These are phyloP conservation scores for Daktulosphaira vitifoliae DNA, from an alignment of 1,140 invertebrate species.

Conservation along the genomic window DNA sequence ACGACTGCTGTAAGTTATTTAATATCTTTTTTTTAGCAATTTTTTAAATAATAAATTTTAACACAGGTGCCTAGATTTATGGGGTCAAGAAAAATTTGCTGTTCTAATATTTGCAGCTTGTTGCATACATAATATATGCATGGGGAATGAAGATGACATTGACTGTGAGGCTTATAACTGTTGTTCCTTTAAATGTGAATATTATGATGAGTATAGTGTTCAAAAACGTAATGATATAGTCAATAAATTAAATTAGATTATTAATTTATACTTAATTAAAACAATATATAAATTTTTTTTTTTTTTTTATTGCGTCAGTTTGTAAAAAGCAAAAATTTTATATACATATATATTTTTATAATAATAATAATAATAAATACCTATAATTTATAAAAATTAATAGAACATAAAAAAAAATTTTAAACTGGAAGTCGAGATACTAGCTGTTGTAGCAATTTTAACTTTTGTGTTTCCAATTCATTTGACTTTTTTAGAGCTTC, in stretches of 20 bases:
- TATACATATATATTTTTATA: no score
- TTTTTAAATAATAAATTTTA: no score
- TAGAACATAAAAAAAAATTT: no score
- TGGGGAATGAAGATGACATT: slow-evolving; percentile 11
- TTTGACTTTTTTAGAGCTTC: slow-evolving; percentile 17
- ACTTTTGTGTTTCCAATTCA: neutral
- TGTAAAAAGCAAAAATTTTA: no score
- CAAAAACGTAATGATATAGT: neutral
- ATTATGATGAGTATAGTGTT: slow-evolving; percentile 16
- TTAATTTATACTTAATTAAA: no score
- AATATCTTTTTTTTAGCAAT: no score
- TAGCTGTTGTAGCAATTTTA: slow-evolving; percentile 4
- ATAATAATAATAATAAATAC: no score
- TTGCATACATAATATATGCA: slow-evolving; percentile 15
- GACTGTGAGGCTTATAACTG: neutral
- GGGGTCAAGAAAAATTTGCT: slow-evolving; percentile 24
- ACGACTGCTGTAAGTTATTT: slow-evolving; percentile 13
- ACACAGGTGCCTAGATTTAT: slow-evolving; percentile 25
- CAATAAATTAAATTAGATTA: neutral
- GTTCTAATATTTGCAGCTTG: slow-evolving; percentile 21
- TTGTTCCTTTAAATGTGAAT: slow-evolving; percentile 13
- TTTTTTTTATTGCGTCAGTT: no score
- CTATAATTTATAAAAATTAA: no score
- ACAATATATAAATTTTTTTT: no score
- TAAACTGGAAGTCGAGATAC: neutral